These are phyloP conservation scores for Phasianus colchicus DNA, from an alignment of 2,113 vertebrate species.

Conservation along the genomic window DNA sequence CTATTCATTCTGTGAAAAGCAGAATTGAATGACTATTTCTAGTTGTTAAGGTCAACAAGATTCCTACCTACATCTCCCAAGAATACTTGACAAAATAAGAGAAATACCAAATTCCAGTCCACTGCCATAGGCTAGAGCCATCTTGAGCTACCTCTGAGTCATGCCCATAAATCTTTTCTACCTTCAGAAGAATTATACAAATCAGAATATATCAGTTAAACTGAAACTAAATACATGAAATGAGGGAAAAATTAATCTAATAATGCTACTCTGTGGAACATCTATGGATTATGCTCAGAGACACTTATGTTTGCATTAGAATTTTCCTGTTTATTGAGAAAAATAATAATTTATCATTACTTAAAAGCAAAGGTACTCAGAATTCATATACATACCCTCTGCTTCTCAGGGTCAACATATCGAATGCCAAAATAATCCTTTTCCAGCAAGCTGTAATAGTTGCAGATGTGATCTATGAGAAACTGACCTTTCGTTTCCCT, in stretches of 20 bases:
- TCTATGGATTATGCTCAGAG: not conserved
- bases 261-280: not conserved
- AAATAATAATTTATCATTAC: not conserved
- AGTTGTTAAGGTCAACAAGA: not conserved
- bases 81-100: not conserved
- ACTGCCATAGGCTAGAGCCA: not conserved
- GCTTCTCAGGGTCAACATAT: constrained; percentile 96
- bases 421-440: constrained; percentile 99
- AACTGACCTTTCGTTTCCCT: constrained; percentile 97
- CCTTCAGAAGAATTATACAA: not conserved
- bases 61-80: not conserved
- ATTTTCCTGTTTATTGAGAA: not conserved
- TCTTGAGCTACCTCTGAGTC: not conserved
- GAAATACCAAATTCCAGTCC: not conserved
- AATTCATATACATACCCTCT: constrained; percentile 86
- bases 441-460: constrained; percentile 97
- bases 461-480: constrained; percentile 96
- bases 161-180: not conserved
- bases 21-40: not conserved
- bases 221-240: not conserved
- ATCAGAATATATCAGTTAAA: not conserved
- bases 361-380: not conserved
- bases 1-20: not conserved
- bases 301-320: not conserved
- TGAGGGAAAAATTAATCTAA: not conserved